Evolutionary conservation across 2,797 vertebrate genomes (phyloP), one percentile per base, ranked within the genome.

Genomic region (Hephaestus fuliginosus): DNA sequence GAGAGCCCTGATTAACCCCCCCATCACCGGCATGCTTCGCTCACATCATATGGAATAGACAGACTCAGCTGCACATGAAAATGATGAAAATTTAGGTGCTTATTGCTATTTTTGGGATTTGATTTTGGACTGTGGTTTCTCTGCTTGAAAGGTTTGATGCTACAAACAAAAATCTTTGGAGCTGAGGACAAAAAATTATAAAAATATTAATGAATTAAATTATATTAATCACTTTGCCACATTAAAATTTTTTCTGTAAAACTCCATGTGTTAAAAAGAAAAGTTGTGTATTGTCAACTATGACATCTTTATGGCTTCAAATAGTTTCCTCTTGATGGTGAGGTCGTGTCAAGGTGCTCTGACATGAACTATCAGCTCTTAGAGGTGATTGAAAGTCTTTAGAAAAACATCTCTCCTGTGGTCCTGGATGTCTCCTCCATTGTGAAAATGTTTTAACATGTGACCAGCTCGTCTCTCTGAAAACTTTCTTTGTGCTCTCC

Each of bases 1-100:
- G 68, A 81, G 86, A 81, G 71, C 66, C 46, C 73, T 8, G 3
- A 39, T 55, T 43, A 70, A 20, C 3, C 67, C 49, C 20, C 46
- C 10, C 30, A 33, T 39, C 58, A 30, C 33, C 15, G 43, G 33
- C 41, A 49, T 11, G 11, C 55, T 58, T 7, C 1, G 10, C 4
- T 67, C 25, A 9, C n/a, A 11, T 39, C 22, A 2, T 4, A 13
- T 9, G 2, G 30, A 6, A 30, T 12, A 46, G 30, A 61, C 15
- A 43, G 30, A 3, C 30, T 33, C 30, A 15, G 13, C 15, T 10
- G 43, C 25, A 56, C 60, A 18, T 65, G 30, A 20, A 57, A 60
- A 58, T 49, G 2, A 14, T 4, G 22, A 30, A 20, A 17, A 39
- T 39, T 25, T 3, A 39, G 36, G 36, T n/a, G 25, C 13, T 44